Evolutionary conservation across 2,797 vertebrate species (phyloP).

Genomic region (Babyrousa celebensis): DNA sequence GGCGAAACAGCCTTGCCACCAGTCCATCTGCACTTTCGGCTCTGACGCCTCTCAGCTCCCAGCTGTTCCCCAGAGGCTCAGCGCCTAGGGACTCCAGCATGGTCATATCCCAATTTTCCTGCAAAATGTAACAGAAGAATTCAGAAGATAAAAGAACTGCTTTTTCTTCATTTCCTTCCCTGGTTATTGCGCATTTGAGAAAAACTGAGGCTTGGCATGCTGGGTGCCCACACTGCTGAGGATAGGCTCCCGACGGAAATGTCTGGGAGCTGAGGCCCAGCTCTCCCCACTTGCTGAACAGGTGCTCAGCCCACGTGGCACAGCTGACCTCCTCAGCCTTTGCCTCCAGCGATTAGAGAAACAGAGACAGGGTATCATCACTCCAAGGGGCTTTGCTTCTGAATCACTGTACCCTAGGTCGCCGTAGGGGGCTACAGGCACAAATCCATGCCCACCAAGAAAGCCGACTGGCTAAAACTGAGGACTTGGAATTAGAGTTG

Average conservation of each 20-base stretch:
- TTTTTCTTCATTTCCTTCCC: constrained; percentile 7
- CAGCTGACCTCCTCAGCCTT: constrained; percentile 20
- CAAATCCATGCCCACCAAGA: neutral
- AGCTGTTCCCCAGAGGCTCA: neutral
- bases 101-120: neutral
- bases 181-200: neutral
- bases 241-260: neutral
- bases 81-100: neutral
- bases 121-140: neutral
- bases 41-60: neutral
- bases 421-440: neutral
- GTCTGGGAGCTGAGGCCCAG: neutral
- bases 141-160: constrained; percentile 33
- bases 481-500: neutral
- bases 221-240: neutral
- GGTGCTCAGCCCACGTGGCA: neutral
- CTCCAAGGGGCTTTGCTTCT: neutral
- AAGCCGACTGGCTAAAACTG: constrained; percentile 23
- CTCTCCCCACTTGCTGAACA: neutral
- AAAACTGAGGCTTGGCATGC: constrained; percentile 40
- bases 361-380: neutral
- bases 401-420: neutral
- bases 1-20: neutral
- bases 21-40: neutral
- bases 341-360: neutral